These are phyloP conservation scores for Ranitomeya imitator DNA, from an alignment of 2,113 vertebrate genomes.

Conservation along the genomic window DNA sequence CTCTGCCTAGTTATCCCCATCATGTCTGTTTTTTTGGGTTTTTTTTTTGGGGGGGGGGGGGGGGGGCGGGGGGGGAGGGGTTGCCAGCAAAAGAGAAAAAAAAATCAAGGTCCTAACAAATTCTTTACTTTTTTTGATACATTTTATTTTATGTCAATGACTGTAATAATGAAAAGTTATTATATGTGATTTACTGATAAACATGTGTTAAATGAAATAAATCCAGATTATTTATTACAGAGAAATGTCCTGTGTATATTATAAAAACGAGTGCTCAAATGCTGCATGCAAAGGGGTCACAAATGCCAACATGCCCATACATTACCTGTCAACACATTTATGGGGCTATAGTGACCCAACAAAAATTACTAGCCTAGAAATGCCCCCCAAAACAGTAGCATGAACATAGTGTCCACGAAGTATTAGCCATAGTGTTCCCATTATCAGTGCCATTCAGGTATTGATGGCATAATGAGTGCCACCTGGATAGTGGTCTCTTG, in stretches of 20 bases:
- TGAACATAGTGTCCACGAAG: background rate
- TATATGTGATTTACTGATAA: constrained; percentile 36
- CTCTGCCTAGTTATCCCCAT: background rate
- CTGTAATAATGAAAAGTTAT: constrained; percentile 13
- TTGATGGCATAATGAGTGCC: no score
- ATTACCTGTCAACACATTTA: background rate
- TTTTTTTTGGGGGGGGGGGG: background rate
- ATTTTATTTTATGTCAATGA: constrained; percentile 20
- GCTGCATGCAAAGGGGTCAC: background rate
- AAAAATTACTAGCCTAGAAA: background rate
- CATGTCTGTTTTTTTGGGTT: background rate
- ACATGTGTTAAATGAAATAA: constrained; percentile 33
- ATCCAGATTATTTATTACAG: constrained; percentile 40
- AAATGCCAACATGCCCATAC: background rate
- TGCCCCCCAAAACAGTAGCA: background rate
- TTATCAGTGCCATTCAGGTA: no score
- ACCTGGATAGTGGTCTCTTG: no score
- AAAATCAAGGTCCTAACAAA: background rate
- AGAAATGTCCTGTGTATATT: background rate
- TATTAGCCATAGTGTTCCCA: background rate
- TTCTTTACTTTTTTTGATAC: background rate
- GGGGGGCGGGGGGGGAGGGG: no score
- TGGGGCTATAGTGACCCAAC: background rate
- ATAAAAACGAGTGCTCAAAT: background rate
- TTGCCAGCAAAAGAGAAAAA: background rate